Base-by-base conservation (phyloP, 2,113 vertebrate species). In the Vidua chalybeata region DNA sequence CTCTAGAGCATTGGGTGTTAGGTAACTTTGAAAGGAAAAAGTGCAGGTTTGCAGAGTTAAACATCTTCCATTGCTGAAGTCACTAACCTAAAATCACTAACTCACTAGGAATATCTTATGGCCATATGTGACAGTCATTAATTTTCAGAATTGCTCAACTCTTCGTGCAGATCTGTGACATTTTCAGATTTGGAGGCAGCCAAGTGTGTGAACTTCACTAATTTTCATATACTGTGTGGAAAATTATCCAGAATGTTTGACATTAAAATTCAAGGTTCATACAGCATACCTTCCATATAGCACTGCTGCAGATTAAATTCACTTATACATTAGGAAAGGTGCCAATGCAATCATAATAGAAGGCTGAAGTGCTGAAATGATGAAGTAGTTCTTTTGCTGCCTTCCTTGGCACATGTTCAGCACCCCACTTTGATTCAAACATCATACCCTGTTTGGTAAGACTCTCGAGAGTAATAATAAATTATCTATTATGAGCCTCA, bases 271-370 rank as follows among this genome's bases (percentile, higher is more conserved):
- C 94, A 66, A 84, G 91, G 59, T 94, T 95, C 45, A n/a, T 96
- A 43, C 87, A 76, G 59, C 66, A 94, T 84, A 97, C 92, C 93
- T 96, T 97, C 76, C 11, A 0, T 85, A 71, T 20, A 94, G 68
- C 84, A 85, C 66, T 97, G 81, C 95, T 96, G 62, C 89, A 92
- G 97, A 97, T 97, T 96, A 97, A 97, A 94, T 89, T 94, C 85
- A 78, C 94, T 97, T 96, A 74, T 72, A 37, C 90, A 89, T 96
- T 97, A 97, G 97, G 95, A 97, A 93, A 79, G 56, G 56, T 93
- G 97, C 97, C 97, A 98, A 93, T 80, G 77, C 76, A 98, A 92
- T 96, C 90, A 89, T 92, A 92, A 91, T 78, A 95, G 96, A 92
- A 92, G 78, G 89, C 91, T 97, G 84, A 96, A 97, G 74, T 91